Conservation (phyloP, 35 echinoderm and acorn worm genomes). For the Heliocidaris tuberculata region DNA sequence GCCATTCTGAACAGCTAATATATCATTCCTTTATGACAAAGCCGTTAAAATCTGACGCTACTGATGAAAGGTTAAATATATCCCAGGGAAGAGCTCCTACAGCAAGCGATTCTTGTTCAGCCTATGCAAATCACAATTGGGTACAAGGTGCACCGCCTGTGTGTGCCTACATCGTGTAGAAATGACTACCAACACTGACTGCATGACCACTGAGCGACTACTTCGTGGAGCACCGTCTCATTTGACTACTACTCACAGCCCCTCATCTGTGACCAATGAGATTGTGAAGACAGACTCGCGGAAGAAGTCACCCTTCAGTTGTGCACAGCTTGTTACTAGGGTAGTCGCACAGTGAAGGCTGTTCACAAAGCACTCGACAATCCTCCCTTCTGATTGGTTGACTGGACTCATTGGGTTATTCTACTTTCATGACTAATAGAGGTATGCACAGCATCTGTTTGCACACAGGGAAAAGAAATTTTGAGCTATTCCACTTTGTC, state of each 20-base stretch:
- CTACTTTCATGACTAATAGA: not conserved
- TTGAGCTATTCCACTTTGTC: not conserved
- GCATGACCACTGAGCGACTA: not conserved
- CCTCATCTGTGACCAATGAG: not conserved
- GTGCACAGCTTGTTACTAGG: not conserved
- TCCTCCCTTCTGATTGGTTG: not conserved
- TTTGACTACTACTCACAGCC: not conserved
- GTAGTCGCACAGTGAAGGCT: not conserved
- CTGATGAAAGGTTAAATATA: not conserved
- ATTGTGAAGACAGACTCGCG: not conserved
- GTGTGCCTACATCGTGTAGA: not conserved
- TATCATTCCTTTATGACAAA: not conserved
- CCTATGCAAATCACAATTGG: not conserved
- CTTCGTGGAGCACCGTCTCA: not conserved
- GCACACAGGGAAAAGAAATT: not conserved
- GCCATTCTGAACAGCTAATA: not conserved
- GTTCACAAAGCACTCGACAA: not conserved
- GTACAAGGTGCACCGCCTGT: not conserved
- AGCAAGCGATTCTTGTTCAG: not conserved
- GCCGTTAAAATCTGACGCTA: not conserved
- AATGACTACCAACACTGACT: not conserved
- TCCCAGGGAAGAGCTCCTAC: not conserved
- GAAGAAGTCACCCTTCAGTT: not conserved
- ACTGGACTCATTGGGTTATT: not conserved
- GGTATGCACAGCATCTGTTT: not conserved